Percentiles rank a stretch among this genome's conserved stretches.
These are phyloP conservation scores for Pygocentrus nattereri DNA, from an alignment of 2,797 vertebrate genomes.

Conservation along the genomic window DNA sequence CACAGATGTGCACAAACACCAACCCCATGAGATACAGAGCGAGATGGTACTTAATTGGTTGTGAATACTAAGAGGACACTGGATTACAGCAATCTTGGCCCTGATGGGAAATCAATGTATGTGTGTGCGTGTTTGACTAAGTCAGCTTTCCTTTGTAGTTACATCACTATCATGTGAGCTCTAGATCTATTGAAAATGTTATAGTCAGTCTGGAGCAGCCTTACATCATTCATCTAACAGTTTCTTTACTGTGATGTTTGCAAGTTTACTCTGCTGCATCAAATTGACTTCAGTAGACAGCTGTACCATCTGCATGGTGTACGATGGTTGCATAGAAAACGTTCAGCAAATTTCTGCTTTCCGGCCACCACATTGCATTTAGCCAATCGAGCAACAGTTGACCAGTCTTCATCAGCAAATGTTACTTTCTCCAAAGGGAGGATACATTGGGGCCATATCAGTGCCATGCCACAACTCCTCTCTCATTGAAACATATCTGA, in stretches of 20 bases:
- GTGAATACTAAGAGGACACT: conserved; percentile 50
- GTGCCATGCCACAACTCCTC: too few species aligned
- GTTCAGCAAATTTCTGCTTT: too few species aligned
- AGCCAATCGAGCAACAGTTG: too few species aligned
- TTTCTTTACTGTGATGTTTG: background rate
- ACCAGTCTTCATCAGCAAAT: too few species aligned
- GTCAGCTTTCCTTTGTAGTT: background rate
- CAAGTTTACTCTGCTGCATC: too few species aligned
- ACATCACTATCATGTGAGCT: background rate
- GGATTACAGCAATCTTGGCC: conserved; percentile 53
- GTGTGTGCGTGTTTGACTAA: conserved; percentile 3
- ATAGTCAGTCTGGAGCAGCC: background rate
- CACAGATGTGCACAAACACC: conserved; percentile 28
- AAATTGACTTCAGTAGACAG: too few species aligned
- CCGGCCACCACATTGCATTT: too few species aligned
- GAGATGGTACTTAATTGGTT: conserved; percentile 47
- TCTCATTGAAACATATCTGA: too few species aligned
- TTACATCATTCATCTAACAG: background rate
- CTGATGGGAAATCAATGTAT: conserved; percentile 60
- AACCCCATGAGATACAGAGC: conserved; percentile 51
- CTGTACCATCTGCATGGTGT: too few species aligned
- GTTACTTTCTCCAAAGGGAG: too few species aligned
- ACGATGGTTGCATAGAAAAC: too few species aligned
- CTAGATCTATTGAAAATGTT: conserved; percentile 4
- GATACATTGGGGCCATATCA: too few species aligned